phyloP scores from a whole-genome alignment of 2,888 invertebrate species.

The Dicyrtoma fusca region DNA sequence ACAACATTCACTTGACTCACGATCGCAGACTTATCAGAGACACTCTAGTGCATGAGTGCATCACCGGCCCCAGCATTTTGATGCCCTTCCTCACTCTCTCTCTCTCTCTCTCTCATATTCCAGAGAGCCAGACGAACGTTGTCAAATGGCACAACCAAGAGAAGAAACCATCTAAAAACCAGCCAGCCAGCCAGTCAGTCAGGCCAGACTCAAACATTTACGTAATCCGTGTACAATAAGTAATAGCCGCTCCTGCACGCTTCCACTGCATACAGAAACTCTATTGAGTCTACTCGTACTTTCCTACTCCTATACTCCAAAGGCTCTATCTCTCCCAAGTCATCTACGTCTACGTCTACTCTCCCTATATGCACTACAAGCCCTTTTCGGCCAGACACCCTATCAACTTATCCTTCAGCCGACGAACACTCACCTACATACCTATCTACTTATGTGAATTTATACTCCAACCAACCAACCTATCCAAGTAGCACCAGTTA shows the following conservation, averaged over 20 bases:
- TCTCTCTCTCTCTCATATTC: conserved; percentile 36
- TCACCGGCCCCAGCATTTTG: conserved; percentile 35
- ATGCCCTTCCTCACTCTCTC: conserved; percentile 34
- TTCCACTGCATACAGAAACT: conserved; percentile 21
- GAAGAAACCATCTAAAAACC: conserved; percentile 22
- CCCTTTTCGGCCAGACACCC: neutral
- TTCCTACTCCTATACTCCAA: neutral
- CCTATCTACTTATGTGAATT: neutral
- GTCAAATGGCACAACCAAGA: conserved; percentile 38
- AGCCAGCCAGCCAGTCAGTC: conserved; percentile 19
- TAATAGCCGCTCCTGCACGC: conserved; percentile 25
- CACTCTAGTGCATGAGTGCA: conserved; percentile 33
- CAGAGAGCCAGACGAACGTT: conserved; percentile 40
- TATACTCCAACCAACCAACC: neutral
- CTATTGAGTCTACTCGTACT: neutral
- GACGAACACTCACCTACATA: no score
- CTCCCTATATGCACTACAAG: neutral
- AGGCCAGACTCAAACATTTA: conserved; percentile 26
- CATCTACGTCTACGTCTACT: neutral
- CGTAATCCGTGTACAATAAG: conserved; percentile 30
- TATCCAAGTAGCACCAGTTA: neutral
- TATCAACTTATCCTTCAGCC: neutral
- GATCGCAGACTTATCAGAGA: conserved; percentile 26
- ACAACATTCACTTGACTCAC: conserved; percentile 23
- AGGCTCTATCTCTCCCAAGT: conserved; percentile 8